Evolutionary conservation across 2,113 vertebrate species (phyloP).

Genomic region (Hypocryptadius cinnamomeus): DNA sequence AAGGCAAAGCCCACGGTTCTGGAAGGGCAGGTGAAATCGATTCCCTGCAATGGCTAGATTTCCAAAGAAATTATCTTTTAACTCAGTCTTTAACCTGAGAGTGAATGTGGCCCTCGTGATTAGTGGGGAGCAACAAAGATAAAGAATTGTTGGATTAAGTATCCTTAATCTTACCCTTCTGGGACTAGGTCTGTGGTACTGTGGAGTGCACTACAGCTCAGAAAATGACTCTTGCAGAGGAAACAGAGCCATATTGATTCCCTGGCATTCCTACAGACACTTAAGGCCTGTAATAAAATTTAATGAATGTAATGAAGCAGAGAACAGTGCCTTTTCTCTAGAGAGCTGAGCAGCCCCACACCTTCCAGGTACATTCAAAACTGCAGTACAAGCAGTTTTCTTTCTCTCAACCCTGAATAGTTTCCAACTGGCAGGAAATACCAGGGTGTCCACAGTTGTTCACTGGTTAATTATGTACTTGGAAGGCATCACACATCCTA

Average conservation of each 20-base stretch:
- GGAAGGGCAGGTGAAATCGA: background rate
- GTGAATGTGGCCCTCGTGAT: background rate
- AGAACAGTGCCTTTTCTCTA: background rate
- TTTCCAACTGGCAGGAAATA: background rate
- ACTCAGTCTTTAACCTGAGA: background rate
- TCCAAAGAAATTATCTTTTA: background rate
- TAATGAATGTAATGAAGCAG: constrained; percentile 41
- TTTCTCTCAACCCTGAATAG: background rate
- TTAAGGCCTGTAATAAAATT: constrained; percentile 13
- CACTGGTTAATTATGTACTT: background rate
- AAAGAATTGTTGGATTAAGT: background rate
- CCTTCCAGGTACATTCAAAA: background rate
- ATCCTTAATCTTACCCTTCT: background rate
- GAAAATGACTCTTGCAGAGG: background rate
- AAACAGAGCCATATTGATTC: background rate
- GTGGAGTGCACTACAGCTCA: background rate
- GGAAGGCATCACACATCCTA: background rate
- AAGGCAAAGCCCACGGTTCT: background rate
- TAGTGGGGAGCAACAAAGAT: background rate
- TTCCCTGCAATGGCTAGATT: background rate
- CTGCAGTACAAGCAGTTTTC: background rate
- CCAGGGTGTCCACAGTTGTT: background rate
- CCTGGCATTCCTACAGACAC: background rate
- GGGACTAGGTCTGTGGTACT: background rate
- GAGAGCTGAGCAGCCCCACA: background rate